Conservation (phyloP, 1,140 invertebrate species). For the Ostrea edulis region DNA sequence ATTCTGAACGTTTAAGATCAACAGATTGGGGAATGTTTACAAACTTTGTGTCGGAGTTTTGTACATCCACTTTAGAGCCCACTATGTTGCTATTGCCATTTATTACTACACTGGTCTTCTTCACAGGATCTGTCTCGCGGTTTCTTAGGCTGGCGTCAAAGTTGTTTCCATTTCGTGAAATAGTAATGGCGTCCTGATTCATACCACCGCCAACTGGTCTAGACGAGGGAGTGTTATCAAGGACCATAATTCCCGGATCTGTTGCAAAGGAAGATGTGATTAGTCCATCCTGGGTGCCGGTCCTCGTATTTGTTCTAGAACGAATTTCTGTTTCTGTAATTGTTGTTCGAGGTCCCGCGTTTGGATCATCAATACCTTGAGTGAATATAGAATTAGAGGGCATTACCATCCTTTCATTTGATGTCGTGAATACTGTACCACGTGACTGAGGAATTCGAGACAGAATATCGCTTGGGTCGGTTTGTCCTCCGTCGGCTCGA, state of each 20-base stretch:
- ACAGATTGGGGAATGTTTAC: not conserved
- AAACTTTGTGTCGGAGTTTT: not conserved
- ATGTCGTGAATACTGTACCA: not conserved
- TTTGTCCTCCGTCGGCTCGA: not conserved
- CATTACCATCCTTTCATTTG: not conserved
- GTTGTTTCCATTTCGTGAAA: not conserved
- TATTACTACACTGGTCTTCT: not conserved
- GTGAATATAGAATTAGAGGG: constrained; percentile 12
- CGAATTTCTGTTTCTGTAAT: constrained; percentile 37
- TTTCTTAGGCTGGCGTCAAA: not conserved
- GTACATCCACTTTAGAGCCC: not conserved
- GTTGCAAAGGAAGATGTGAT: not conserved
- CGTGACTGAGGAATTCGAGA: not conserved
- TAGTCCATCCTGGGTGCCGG: not conserved
- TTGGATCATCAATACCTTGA: not conserved
- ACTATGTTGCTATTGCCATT: constrained; percentile 31
- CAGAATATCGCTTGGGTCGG: constrained; percentile 5
- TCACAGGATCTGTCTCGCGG: not conserved
- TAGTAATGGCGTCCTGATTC: not conserved
- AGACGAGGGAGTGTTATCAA: not conserved
- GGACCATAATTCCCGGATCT: not conserved
- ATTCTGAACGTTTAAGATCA: constrained; percentile 3
- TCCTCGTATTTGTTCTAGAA: not conserved
- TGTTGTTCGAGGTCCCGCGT: not conserved
- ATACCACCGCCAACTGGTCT: not conserved